Conservation (phyloP, 30 jellyfish, hydroid and myxozoan species). For the Turritopsis rubra region DNA sequence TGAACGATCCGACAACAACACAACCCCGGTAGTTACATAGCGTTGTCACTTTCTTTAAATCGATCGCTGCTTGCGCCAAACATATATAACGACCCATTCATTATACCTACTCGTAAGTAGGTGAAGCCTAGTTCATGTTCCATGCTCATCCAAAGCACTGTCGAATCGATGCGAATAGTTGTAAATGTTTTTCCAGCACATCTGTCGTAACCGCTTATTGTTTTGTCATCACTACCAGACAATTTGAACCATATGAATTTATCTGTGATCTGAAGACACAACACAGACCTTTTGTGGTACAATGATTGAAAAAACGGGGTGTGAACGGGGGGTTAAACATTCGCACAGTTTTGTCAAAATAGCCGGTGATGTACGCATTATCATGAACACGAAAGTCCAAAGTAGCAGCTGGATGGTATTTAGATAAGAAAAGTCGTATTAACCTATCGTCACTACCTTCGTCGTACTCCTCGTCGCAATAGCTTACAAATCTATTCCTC, state of each 20-base stretch:
- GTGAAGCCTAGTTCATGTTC: constrained; percentile 60
- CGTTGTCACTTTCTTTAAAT: constrained; percentile 51
- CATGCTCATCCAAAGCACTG: constrained; percentile 54
- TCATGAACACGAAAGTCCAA: constrained; percentile 30
- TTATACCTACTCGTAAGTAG: constrained; percentile 71
- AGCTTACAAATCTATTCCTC: not conserved
- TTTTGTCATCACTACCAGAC: constrained; percentile 88
- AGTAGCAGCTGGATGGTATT: constrained; percentile 84
- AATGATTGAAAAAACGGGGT: constrained; percentile 29
- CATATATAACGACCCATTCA: constrained; percentile 42
- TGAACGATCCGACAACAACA: constrained; percentile 60
- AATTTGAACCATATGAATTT: constrained; percentile 36
- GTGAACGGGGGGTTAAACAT: constrained; percentile 69
- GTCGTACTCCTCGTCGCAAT: not conserved
- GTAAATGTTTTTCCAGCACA: constrained; percentile 39
- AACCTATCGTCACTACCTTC: not conserved
- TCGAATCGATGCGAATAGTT: constrained; percentile 40
- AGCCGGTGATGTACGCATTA: constrained; percentile 49
- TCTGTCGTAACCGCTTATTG: constrained; percentile 66
- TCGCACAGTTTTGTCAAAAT: constrained; percentile 69
- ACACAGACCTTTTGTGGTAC: constrained; percentile 67
- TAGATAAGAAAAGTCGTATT: not conserved
- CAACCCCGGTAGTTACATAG: constrained; percentile 68
- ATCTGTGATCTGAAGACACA: constrained; percentile 43
- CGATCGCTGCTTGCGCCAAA: constrained; percentile 53